A percentile compares a stretch with the other conserved stretches of the same genome.
phyloP scores from a whole-genome alignment of 2,113 vertebrate species.

The Oenanthe oenanthe region DNA sequence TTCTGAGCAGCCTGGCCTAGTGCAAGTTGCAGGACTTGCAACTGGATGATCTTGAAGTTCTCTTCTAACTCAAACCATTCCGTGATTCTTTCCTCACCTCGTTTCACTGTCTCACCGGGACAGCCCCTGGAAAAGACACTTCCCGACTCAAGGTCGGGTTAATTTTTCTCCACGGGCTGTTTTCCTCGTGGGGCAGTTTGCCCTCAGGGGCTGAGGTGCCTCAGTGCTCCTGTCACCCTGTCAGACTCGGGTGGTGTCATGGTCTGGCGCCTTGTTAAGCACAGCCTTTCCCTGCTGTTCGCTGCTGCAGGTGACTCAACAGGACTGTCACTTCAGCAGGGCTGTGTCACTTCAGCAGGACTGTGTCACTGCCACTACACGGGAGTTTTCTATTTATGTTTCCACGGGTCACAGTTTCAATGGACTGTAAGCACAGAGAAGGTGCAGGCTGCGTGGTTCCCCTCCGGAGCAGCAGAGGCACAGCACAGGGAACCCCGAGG shows the following conservation, averaged over 20 bases:
- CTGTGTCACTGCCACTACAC: neutral
- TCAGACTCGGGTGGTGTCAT: neutral
- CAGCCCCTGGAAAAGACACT: neutral
- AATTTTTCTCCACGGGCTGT: neutral
- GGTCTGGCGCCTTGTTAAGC: neutral
- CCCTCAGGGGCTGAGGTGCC: neutral
- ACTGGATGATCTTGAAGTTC: neutral
- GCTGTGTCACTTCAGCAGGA: neutral
- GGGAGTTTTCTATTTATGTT: neutral
- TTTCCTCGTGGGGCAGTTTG: neutral
- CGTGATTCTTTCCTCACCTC: rapidly evolving
- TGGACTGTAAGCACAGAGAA: neutral
- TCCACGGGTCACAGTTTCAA: neutral
- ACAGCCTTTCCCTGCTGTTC: neutral
- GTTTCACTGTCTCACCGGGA: rapidly evolving
- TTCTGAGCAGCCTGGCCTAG: neutral
- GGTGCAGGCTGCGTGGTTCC: neutral
- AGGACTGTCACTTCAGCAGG: neutral
- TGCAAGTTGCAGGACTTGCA: neutral
- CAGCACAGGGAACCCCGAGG: neutral
- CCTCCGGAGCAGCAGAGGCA: neutral
- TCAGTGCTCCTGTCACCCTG: neutral
- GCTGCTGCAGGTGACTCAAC: neutral
- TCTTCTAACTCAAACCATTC: neutral
- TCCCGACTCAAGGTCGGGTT: neutral